Evolutionary conservation across 2,888 invertebrate genomes (phyloP), one percentile per base, ranked within the genome.

Genomic region (Rhagium mordax): DNA sequence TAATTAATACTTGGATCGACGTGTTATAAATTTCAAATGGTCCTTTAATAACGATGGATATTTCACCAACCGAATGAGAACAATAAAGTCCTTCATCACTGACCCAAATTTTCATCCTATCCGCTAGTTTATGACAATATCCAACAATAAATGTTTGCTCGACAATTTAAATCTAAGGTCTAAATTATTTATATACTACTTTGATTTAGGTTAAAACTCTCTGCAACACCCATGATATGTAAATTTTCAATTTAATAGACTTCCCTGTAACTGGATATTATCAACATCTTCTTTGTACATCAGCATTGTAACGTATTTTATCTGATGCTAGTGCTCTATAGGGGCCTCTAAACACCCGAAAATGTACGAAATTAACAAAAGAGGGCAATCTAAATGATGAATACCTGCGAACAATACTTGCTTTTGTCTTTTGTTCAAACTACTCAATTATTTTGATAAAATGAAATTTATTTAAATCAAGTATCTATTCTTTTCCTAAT

Each of bases 231-330:
- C 41, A 20, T 24, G 67, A 41, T 67, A 61, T 61, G 71, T 72
- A 73, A 75, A 75, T 78, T 76, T 76, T 64, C 75, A 75, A 72
- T 72, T 76, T 76, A 78, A 76, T 76, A 69, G 76, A 75, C 74
- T 72, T 70, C 73, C 71, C 72, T 76, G 74, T 77, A 73, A 72
- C 62, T 66, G 76, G 66, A 74, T 70, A 67, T 74, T 72, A 77
- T 77, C 73, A 77, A 69, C 71, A 72, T 64, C 71, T 76, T 66
- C 70, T 72, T 74, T 76, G 72, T 74, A 78, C 78, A 73, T 75
- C 77, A 75, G 72, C 75, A 74, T 74, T 76, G 69, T 74, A 72
- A 70, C 67, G 77, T 49, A 77, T 69, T 74, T 73, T 73, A 77
- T 77, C 74, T 73, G 73, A 74, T 74, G 73, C 71, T 59, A 74